Base-by-base conservation (phyloP, 2,888 invertebrate genomes). In the Spilarctia lutea region DNA sequence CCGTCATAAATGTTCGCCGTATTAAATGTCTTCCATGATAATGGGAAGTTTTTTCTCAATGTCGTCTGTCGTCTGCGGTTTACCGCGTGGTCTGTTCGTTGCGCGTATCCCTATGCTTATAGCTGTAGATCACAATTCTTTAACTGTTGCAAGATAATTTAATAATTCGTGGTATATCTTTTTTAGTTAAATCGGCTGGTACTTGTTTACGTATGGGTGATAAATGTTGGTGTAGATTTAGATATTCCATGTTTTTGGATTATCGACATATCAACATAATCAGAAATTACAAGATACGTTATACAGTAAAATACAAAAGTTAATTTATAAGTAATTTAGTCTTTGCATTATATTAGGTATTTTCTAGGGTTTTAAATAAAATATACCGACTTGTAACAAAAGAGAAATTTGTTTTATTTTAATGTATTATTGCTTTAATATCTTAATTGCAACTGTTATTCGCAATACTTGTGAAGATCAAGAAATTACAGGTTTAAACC, bases 11-110 rank as follows among this genome's bases (percentile, higher is more conserved):
- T 87, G 90, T 90, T 89, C 83, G 77, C 84, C 83, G 87, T 85
- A 86, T 86, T 85, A 89, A 87, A 89, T 90, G 88, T 85, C 90
- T 88, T 88, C 86, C 87, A 91, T 89, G 89, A 87, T 89, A 92
- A 91, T 90, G 88, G 85, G 79, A 74, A 80, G 84, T 86, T 91
- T 92, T 92, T 92, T 90, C 84, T 85, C 83, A 79, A 82, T 81
- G 88, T 88, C 90, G 87, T 86, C 87, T 73, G 86, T 65, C 30
- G 75, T 72, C 69, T 78, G 77, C 76, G 79, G 77, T 84, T 80
- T 82, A 82, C 82, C 73, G 67, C 66, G 69, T 65, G 48, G 73
- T 33, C 33, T 20, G 45, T 45, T 30, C 24, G 68, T 13, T 68
- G 13, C 27, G 30, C 10, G 3, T 60, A 30, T 60, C 7, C 30